Evolutionary conservation across 2,888 invertebrate species (phyloP), one percentile per base, ranked within the genome.

Genomic region (Lissonota sp.): DNA sequence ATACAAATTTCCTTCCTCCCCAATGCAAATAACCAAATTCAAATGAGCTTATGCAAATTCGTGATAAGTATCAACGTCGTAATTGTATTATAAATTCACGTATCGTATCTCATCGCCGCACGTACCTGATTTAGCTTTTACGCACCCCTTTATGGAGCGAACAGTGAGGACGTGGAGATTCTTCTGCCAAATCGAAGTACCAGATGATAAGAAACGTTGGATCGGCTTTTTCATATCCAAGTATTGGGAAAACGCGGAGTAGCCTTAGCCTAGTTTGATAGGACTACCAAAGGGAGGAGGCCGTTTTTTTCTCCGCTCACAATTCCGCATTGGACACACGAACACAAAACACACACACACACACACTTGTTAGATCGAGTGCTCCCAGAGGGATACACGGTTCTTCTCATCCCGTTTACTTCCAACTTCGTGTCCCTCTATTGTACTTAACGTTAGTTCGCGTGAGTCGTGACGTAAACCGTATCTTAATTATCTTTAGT

Each of bases 391-490:
- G 81, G 77, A 78, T 62, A 39, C 40, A 64, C 51, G 57, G 60
- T 40, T 51, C 58, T 60, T 74, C 49, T 46, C 57, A 70, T 57
- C 73, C 55, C 53, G 51, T 57, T 51, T 6, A 53, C 12, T 46
- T 16, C 53, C 4, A 55, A 62, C 55, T 57, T 40, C 42, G n/a
- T 26, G 26, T 63, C 39, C n/a, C 46, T 26, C 26, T 10, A 74
- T 74, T 53, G 12, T 74, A 70, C 53, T 81, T 78, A 67, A 57
- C 62, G 74, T 81, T 81, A 81, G 53, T 49, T 78, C 72, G 83
- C 84, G 83, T 83, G n/a, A n/a, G n/a, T n/a, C n/a, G n/a, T n/a
- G 79, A 78, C 81, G 77, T 78, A 83, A 26, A 83, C 69, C 74
- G 49, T 74, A 81, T 80, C 74, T 81, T 77, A 83, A 83, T 83